A percentile compares a stretch with the other conserved stretches of the same genome.
These are phyloP conservation scores for Butorides virescens DNA, from an alignment of 2,113 vertebrate genomes.

Conservation along the genomic window DNA sequence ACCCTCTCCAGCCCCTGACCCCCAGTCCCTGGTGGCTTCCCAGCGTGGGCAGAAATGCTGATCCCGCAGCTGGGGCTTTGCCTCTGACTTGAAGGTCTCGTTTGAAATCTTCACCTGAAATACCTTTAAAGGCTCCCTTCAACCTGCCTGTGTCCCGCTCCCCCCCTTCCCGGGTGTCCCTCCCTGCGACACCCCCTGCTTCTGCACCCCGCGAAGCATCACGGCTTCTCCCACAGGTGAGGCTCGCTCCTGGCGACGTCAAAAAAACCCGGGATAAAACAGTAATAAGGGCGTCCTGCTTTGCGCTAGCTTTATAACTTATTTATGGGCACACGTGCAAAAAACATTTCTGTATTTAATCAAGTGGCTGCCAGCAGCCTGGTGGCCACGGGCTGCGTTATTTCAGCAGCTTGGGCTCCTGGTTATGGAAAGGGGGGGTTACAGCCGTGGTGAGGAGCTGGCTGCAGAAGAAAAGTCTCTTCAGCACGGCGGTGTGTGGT, in stretches of 20 bases:
- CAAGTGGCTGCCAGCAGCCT: background rate
- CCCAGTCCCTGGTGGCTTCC: background rate
- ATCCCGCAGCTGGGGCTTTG: background rate
- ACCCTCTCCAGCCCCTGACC: background rate
- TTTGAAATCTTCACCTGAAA: background rate
- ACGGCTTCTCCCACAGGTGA: background rate
- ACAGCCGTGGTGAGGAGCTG: background rate
- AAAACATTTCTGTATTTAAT: background rate
- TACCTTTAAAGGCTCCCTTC: background rate
- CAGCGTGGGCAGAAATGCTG: no score
- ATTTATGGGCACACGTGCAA: background rate
- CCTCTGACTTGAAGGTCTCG: background rate
- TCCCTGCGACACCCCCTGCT: background rate
- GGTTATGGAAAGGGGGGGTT: background rate
- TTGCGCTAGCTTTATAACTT: background rate
- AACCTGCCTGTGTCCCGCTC: background rate
- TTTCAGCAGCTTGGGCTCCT: background rate
- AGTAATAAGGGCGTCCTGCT: background rate
- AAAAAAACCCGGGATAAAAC: background rate
- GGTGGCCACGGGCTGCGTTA: background rate
- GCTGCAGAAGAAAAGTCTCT: background rate
- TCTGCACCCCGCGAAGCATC: background rate
- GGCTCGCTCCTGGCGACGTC: background rate
- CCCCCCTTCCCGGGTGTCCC: background rate
- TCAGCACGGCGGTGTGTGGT: background rate